Base-by-base conservation (phyloP, 2,797 vertebrate species). In the Hipposideros larvatus region DNA sequence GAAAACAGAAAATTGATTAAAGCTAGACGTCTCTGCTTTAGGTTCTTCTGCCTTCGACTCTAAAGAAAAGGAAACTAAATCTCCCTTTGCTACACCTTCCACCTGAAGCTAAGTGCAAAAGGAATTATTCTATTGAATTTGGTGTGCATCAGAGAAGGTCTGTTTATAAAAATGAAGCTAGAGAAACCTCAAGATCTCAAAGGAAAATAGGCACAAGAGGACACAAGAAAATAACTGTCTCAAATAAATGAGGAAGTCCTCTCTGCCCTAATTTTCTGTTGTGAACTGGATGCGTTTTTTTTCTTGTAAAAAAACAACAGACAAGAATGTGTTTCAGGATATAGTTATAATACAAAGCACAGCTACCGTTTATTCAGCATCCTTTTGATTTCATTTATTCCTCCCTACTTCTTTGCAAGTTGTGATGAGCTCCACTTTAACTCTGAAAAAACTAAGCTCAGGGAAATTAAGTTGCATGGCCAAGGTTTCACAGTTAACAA, bases 91-190 rank as follows among this genome's bases (percentile, higher is more conserved):
- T 34, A 0, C 61, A 21, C 31, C 57, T 15, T 2, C 79, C 65
- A 83, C 51, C 48, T 57, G 43, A 79, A 73, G 88, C 55, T 70
- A 80, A 55, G 31, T 51, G 8, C 22, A 48, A 37, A 34, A 26
- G 8, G 19, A 59, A 34, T 70, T 28, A 4, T 14, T 79, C 34
- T 59, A 3, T n/a, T 92, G 88, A 90, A 79, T 37, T 28, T 46
- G 9, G 5, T 90, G 16, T 9, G 11, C 46, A 66, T 91, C 74
- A 82, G 5, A 85, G 71, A 87, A 57, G 55, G 65, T 68, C 46
- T 80, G 8, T 87, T 55, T 79, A n/a, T 95, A 65, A 88, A 94
- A 74, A 77, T 55, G 19, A 88, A 94, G 6, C 55, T 57, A 86
- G 21, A 84, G 24, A 71, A 82, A 65, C 4, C 15, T 57, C 51